Conservation (phyloP, 1,140 invertebrate genomes). For the Theocolax elegans region DNA sequence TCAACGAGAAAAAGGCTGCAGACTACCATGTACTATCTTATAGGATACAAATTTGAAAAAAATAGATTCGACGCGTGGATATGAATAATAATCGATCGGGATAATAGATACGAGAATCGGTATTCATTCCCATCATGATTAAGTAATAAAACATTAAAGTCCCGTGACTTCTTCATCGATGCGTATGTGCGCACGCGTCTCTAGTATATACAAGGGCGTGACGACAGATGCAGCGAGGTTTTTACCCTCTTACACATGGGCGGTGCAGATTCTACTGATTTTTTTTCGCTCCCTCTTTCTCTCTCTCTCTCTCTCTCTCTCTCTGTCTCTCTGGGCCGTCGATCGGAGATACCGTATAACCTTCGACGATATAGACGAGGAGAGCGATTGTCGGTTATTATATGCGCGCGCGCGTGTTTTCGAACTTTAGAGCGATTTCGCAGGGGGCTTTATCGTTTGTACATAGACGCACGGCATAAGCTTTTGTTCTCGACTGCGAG, state of each 20-base stretch:
- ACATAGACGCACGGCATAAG: not conserved
- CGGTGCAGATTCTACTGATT: constrained; percentile 35
- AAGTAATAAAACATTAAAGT: constrained; percentile 40
- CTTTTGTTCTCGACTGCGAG: constrained; percentile 10
- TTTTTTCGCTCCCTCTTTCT: not conserved
- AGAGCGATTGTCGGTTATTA: constrained; percentile 25
- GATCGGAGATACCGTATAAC: constrained; percentile 25
- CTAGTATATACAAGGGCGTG: constrained; percentile 24
- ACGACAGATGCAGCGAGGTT: constrained; percentile 37
- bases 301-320: not conserved
- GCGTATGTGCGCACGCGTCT: not conserved
- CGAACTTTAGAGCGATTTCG: constrained; percentile 35
- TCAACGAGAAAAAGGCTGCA: too few relatives aligned
- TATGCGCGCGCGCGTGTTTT: constrained; percentile 27
- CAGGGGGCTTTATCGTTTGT: constrained; percentile 28
- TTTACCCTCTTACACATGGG: constrained; percentile 33
- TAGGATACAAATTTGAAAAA: too few relatives aligned
- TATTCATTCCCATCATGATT: constrained; percentile 40
- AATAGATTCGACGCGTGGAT: constrained; percentile 15
- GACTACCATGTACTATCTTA: too few relatives aligned
- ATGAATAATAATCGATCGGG: too few relatives aligned
- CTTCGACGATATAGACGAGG: not conserved
- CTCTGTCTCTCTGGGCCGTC: not conserved
- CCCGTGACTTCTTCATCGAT: constrained; percentile 27
- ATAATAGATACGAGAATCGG: too few relatives aligned